Evolutionary conservation across 2,888 invertebrate species (phyloP).

Genomic region (Apamea monoglypha): DNA sequence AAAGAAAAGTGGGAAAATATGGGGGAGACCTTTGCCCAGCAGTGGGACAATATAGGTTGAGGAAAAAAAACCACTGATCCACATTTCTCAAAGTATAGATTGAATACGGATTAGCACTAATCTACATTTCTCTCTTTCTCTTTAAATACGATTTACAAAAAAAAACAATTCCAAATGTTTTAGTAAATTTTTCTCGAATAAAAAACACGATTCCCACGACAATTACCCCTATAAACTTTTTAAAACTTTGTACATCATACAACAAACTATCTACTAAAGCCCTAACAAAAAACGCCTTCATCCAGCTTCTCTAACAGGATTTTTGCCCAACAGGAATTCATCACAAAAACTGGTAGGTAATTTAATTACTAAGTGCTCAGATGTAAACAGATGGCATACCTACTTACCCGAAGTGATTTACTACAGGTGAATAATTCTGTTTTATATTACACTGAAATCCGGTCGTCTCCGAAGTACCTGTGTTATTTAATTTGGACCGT

Average conservation of each 20-base stretch:
- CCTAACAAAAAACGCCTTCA: slow-evolving; percentile 23
- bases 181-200: background rate
- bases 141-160: background rate
- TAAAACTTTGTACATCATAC: background rate
- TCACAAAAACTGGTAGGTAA: slow-evolving; percentile 80
- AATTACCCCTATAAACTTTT: background rate
- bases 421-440: slow-evolving; percentile 84
- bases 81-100: no score
- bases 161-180: background rate
- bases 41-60: no score
- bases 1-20: no score
- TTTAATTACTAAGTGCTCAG: slow-evolving; percentile 78
- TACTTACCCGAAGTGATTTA: slow-evolving; percentile 80
- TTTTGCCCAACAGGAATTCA: slow-evolving; percentile 54
- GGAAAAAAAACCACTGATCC: background rate
- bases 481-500: slow-evolving; percentile 62
- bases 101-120: background rate
- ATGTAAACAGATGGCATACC: slow-evolving; percentile 78
- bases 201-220: background rate
- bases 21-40: no score
- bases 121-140: background rate
- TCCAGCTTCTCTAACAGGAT: slow-evolving; percentile 58
- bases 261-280: slow-evolving; percentile 16
- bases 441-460: slow-evolving; percentile 83
- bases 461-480: slow-evolving; percentile 69